Evolutionary conservation across 2,797 vertebrate genomes (phyloP).

Genomic region (Ptychadena robeensis): DNA sequence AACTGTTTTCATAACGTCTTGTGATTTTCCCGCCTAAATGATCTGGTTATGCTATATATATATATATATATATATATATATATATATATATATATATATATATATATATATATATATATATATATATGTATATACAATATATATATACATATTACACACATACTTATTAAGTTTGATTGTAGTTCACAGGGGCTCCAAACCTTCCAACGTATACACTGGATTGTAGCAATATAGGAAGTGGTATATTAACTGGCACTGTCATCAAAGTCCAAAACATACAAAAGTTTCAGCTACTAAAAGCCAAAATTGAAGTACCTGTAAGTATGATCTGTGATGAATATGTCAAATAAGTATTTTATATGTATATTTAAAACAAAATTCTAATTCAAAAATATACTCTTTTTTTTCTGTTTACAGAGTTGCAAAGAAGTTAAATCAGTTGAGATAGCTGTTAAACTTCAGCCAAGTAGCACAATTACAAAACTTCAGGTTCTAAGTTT

Average conservation of each 20-base stretch:
- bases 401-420: conserved; percentile 69
- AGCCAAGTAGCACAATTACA: conserved; percentile 82
- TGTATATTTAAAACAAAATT: not conserved
- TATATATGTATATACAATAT: too few relatives aligned
- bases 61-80: too few relatives aligned
- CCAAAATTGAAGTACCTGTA: conserved; percentile 83
- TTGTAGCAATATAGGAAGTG: conserved; percentile 86
- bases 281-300: conserved; percentile 78
- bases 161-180: not conserved
- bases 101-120: too few relatives aligned
- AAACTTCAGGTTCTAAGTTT: conserved; percentile 79
- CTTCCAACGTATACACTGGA: conserved; percentile 77
- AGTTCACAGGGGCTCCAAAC: conserved; percentile 80
- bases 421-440: conserved; percentile 77
- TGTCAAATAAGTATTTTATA: not conserved
- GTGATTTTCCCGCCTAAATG: too few relatives aligned
- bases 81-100: too few relatives aligned
- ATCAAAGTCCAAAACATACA: conserved; percentile 82
- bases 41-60: too few relatives aligned
- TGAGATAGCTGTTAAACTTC: conserved; percentile 78
- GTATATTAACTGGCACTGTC: conserved; percentile 78
- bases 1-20: too few relatives aligned
- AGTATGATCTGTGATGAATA: conserved; percentile 63
- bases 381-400: not conserved
- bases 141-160: too few relatives aligned